Evolutionary conservation across 2,888 invertebrate genomes (phyloP).

Genomic region (Halictus quadricinctus): DNA sequence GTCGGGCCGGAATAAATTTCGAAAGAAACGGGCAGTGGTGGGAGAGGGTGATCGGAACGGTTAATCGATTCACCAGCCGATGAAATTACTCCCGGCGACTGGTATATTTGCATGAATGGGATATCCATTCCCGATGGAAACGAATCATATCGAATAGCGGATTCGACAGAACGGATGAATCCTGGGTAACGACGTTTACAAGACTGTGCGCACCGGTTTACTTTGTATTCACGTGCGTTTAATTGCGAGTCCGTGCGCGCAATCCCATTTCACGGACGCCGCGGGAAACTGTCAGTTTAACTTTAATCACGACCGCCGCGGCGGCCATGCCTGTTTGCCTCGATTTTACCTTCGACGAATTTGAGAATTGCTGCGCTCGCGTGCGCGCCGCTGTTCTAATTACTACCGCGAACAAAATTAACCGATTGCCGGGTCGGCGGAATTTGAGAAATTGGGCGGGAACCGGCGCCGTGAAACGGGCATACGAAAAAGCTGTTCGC

Average conservation of each 20-base stretch:
- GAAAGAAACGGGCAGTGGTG: neutral
- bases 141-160: conserved; percentile 46
- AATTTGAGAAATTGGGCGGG: neutral
- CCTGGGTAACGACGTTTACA: conserved; percentile 48
- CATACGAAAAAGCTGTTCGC: neutral
- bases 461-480: neutral
- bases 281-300: conserved; percentile 23
- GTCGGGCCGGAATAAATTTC: neutral
- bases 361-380: conserved; percentile 1
- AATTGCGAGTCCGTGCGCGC: conserved; percentile 45
- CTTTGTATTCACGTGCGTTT: conserved; percentile 49
- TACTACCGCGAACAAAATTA: conserved; percentile 12
- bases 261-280: conserved; percentile 21
- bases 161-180: conserved; percentile 44
- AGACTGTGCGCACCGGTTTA: conserved; percentile 39
- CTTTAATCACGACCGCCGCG: conserved; percentile 17
- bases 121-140: conserved; percentile 21
- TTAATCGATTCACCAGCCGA: conserved; percentile 30
- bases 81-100: conserved; percentile 25
- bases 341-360: conserved; percentile 16
- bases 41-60: neutral
- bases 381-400: conserved; percentile 10
- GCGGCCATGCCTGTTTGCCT: neutral
- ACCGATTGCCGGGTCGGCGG: neutral
- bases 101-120: conserved; percentile 37